Conservation (phyloP, 2,797 vertebrate genomes). For the Paedocypris micromegethes region DNA sequence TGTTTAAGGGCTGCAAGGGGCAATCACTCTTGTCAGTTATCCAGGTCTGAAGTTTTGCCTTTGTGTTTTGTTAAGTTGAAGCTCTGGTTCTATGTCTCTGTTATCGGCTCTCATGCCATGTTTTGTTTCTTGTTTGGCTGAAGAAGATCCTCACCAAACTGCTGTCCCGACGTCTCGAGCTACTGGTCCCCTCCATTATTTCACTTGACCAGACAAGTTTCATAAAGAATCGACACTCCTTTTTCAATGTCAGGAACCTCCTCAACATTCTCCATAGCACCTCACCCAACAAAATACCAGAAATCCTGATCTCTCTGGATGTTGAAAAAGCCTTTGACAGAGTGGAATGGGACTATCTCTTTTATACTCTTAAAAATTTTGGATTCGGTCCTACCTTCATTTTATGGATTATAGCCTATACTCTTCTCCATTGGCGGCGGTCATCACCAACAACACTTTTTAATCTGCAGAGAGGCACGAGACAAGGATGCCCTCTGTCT, state of each 20-base stretch:
- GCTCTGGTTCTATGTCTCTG: too few relatives aligned
- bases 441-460: too few relatives aligned
- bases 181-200: neutral
- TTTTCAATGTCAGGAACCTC: conserved; percentile 22
- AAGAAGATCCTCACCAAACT: conserved; percentile 22
- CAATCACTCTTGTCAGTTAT: too few relatives aligned
- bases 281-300: neutral
- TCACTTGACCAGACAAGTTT: conserved; percentile 30
- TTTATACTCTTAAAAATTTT: neutral
- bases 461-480: too few relatives aligned
- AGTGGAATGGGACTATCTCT: neutral
- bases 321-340: neutral
- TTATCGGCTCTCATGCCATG: too few relatives aligned
- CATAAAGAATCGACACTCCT: conserved; percentile 20
- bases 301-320: conserved; percentile 20
- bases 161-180: conserved; percentile 8
- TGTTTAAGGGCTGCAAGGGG: too few relatives aligned
- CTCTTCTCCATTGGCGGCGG: too few relatives aligned
- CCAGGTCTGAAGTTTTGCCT: too few relatives aligned
- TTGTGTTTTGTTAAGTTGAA: too few relatives aligned
- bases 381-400: neutral
- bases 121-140: too few relatives aligned
- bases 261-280: conserved; percentile 31
- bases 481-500: too few relatives aligned
- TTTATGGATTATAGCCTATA: too few relatives aligned